phyloP scores from a whole-genome alignment of 2,888 invertebrate genomes.

The Phasia obesa region DNA sequence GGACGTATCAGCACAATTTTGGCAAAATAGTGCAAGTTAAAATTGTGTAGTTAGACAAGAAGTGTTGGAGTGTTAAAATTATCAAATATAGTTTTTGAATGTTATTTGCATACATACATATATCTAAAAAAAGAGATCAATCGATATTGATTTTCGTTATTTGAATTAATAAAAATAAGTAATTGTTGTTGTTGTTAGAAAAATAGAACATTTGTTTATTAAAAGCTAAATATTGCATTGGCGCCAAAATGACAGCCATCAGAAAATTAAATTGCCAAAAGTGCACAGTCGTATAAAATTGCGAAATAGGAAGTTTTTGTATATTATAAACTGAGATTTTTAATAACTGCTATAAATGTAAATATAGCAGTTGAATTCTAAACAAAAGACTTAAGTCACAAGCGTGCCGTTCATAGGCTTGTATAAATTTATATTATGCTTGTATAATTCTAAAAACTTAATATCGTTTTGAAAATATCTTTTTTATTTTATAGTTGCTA shows the following conservation, averaged over 20 bases:
- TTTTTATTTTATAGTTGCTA: no score
- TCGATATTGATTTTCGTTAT: slow-evolving; percentile 41
- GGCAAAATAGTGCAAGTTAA: slow-evolving; percentile 29
- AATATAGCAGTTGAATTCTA: neutral
- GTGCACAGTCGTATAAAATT: slow-evolving; percentile 34
- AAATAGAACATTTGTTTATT: slow-evolving; percentile 45
- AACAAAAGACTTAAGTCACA: slow-evolving; percentile 57
- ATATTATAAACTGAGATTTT: neutral
- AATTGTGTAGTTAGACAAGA: slow-evolving; percentile 62
- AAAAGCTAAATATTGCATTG: slow-evolving; percentile 36
- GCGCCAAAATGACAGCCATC: slow-evolving; percentile 63
- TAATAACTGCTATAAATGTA: neutral
- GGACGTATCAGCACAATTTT: slow-evolving; percentile 45
- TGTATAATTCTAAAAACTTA: no score
- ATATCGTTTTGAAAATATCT: no score
- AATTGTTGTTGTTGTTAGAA: slow-evolving; percentile 8
- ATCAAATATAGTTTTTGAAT: slow-evolving; percentile 12
- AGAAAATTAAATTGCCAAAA: slow-evolving; percentile 62
- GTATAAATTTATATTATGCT: neutral
- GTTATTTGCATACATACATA: no score
- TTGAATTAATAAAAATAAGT: neutral
- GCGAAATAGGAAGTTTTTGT: slow-evolving; percentile 43
- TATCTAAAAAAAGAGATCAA: slow-evolving; percentile 36
- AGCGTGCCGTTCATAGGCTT: slow-evolving; percentile 10
- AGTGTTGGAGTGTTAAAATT: slow-evolving; percentile 51